A percentile compares a stretch with the other conserved stretches of the same genome.
phyloP scores from a whole-genome alignment of 2,113 vertebrate genomes.

The Xiphorhynchus elegans region DNA sequence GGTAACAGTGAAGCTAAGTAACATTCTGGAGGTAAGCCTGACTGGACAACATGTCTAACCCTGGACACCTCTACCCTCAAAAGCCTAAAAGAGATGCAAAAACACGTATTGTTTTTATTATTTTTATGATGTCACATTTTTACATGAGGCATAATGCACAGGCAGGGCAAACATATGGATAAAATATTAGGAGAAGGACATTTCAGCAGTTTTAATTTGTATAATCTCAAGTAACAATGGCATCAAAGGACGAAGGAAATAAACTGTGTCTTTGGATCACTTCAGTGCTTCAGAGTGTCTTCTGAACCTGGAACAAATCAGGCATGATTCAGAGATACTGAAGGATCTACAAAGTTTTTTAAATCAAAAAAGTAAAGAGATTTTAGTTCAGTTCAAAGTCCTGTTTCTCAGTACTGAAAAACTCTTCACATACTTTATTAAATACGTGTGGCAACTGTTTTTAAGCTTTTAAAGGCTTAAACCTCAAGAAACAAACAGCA shows the following conservation, averaged over 20 bases:
- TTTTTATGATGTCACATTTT: not conserved
- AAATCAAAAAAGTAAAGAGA: not conserved
- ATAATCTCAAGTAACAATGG: not conserved
- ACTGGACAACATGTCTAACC: not conserved
- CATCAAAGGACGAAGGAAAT: not conserved
- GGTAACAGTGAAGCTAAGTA: not conserved
- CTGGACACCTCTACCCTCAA: not conserved
- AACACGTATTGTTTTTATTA: not conserved
- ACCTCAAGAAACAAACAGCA: not conserved
- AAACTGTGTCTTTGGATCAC: not conserved
- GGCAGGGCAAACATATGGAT: not conserved
- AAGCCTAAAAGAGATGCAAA: not conserved
- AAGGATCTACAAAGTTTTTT: not conserved
- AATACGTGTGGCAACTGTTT: not conserved
- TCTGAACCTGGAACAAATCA: not conserved
- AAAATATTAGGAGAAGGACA: not conserved
- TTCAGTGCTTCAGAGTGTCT: not conserved
- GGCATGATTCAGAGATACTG: not conserved
- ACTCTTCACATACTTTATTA: not conserved
- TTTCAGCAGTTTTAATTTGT: not conserved
- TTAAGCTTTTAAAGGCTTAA: not conserved
- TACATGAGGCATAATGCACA: not conserved
- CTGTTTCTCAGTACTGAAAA: not conserved
- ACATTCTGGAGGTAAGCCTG: not conserved
- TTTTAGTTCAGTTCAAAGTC: not conserved